These are phyloP conservation scores for Deilephila elpenor DNA, from an alignment of 2,888 invertebrate genomes.

Conservation along the genomic window DNA sequence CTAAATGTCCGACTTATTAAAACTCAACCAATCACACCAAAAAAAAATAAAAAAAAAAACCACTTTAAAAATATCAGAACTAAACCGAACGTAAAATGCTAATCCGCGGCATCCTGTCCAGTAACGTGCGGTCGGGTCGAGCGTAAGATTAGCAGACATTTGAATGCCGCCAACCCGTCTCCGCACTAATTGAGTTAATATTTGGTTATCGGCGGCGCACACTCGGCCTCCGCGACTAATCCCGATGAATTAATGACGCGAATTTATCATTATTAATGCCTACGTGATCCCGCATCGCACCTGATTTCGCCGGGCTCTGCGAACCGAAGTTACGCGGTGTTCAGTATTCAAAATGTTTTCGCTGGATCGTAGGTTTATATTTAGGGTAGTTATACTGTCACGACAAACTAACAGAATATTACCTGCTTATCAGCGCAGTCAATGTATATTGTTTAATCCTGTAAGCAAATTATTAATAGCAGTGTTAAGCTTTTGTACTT, in stretches of 20 bases:
- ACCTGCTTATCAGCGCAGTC: no score
- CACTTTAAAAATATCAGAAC: not conserved
- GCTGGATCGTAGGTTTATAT: no score
- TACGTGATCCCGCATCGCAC: constrained; percentile 70
- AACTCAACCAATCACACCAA: no score
- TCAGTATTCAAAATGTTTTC: not conserved
- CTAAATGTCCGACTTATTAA: no score
- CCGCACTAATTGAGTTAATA: constrained; percentile 84
- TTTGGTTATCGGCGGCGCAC: constrained; percentile 83
- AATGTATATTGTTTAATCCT: no score
- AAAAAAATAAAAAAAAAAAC: no score
- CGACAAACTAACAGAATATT: no score
- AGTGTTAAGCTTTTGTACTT: no score
- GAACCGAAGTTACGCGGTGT: constrained; percentile 12
- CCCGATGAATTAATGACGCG: constrained; percentile 80
- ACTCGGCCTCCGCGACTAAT: constrained; percentile 77
- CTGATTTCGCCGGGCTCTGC: constrained; percentile 59
- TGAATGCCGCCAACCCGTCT: constrained; percentile 70
- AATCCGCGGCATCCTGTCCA: not conserved
- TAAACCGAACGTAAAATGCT: not conserved
- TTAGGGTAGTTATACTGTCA: no score
- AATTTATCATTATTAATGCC: constrained; percentile 84
- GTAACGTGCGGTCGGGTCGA: constrained; percentile 4
- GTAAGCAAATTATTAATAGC: no score
- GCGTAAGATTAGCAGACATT: constrained; percentile 75